phyloP scores from a whole-genome alignment of 1,140 invertebrate genomes.

The Aleiodes sp. region DNA sequence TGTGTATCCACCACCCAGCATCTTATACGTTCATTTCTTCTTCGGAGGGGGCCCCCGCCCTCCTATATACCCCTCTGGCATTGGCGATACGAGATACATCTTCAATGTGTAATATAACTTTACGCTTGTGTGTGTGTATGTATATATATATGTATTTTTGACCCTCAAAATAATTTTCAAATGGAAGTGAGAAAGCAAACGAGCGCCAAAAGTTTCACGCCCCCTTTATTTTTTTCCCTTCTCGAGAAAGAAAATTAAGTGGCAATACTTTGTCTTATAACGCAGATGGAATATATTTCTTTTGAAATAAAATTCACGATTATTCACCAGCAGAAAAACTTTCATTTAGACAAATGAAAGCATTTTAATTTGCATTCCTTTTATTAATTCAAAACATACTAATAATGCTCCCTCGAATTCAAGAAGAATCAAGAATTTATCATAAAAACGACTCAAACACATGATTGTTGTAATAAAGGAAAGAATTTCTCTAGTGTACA shows the following conservation, averaged over 20 bases:
- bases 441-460: background rate
- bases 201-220: background rate
- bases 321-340: no score
- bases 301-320: no score
- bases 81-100: background rate
- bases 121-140: no score
- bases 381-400: background rate
- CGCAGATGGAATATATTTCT: no score
- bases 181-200: background rate
- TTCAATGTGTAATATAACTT: background rate
- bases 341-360: no score
- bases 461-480: background rate
- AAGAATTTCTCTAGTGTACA: background rate
- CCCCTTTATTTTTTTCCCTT: background rate
- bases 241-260: background rate
- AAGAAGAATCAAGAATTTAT: no score
- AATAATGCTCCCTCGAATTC: background rate
- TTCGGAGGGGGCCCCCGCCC: constrained; percentile 1
- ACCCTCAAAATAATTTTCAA: background rate
- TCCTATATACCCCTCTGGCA: background rate
- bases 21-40: constrained; percentile 11
- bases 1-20: constrained; percentile 23
- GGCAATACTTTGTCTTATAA: no score
- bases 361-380: no score
- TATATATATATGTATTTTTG: background rate